phyloP scores from a whole-genome alignment of 1,140 invertebrate genomes.

The Drosophila repletoides region DNA sequence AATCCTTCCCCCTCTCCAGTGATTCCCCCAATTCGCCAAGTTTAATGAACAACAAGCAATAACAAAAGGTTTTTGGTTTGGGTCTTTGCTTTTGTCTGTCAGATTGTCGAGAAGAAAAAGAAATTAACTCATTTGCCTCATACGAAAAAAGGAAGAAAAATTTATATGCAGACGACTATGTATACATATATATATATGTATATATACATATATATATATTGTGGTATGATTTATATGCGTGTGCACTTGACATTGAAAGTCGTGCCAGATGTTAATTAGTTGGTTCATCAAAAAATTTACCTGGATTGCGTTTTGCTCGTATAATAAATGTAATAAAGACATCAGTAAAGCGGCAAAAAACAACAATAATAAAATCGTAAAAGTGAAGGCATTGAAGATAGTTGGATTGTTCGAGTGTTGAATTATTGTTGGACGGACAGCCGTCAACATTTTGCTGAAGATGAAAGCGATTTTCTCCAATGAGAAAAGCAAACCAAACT shows the following conservation, averaged over 20 bases:
- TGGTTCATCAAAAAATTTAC: slow-evolving; percentile 55
- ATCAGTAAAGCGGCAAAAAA: slow-evolving; percentile 49
- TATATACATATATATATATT: slow-evolving; percentile 8
- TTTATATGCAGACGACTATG: too few relatives aligned
- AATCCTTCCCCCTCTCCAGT: neutral
- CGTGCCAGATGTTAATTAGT: slow-evolving; percentile 67
- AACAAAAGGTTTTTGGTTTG: slow-evolving; percentile 29
- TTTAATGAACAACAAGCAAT: slow-evolving; percentile 17
- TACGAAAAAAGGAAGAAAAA: too few relatives aligned
- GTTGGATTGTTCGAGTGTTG: slow-evolving; percentile 6
- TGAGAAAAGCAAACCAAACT: slow-evolving; percentile 32
- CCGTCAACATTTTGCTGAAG: slow-evolving; percentile 34
- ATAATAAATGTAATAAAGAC: slow-evolving; percentile 47
- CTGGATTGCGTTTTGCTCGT: slow-evolving; percentile 10
- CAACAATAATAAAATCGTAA: slow-evolving; percentile 42
- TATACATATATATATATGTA: slow-evolving; percentile 12
- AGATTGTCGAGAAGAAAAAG: slow-evolving; percentile 31
- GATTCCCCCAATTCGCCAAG: too few relatives aligned
- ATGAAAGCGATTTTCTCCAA: slow-evolving; percentile 72
- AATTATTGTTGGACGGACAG: slow-evolving; percentile 6
- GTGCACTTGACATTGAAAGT: slow-evolving; percentile 68
- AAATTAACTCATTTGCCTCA: slow-evolving; percentile 62
- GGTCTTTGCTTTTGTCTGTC: slow-evolving; percentile 30
- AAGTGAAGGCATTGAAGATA: slow-evolving; percentile 52
- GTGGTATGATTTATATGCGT: slow-evolving; percentile 45